phyloP scores from a whole-genome alignment of 2,113 vertebrate genomes.

The Candoia aspera region DNA sequence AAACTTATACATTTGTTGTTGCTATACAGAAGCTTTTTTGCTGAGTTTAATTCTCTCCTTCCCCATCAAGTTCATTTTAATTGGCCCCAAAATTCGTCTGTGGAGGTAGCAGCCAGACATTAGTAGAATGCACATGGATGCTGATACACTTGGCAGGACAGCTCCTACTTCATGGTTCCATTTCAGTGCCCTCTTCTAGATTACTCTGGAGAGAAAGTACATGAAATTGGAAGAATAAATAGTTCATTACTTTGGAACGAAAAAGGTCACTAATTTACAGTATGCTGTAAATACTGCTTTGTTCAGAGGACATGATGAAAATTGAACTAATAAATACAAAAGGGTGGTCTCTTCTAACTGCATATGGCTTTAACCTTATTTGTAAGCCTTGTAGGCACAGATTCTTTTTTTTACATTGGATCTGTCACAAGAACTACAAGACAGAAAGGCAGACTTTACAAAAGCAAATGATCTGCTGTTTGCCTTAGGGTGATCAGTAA shows the following conservation, averaged over 20 bases:
- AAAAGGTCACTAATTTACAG: background rate
- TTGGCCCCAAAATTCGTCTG: background rate
- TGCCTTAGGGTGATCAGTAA: no score
- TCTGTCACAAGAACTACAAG: conserved; percentile 37
- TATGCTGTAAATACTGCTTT: background rate
- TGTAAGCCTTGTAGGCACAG: conserved; percentile 23
- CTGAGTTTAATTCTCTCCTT: no score
- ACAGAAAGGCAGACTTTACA: conserved; percentile 32
- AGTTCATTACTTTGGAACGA: conserved; percentile 12
- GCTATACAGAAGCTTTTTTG: background rate
- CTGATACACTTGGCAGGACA: background rate
- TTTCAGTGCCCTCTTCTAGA: conserved; percentile 30
- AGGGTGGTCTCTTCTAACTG: background rate
- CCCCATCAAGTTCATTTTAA: no score
- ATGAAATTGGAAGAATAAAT: background rate
- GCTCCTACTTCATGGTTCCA: conserved; percentile 7
- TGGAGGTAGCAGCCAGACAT: background rate
- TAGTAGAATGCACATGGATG: conserved; percentile 13
- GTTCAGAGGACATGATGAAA: conserved; percentile 25
- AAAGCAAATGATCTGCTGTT: no score
- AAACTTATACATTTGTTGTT: no score
- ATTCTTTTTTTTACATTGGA: conserved; percentile 35
- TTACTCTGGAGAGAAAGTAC: background rate
- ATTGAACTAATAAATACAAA: conserved; percentile 10
- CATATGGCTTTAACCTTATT: conserved; percentile 4